Percentiles rank a stretch among this genome's conserved stretches.
phyloP scores from a whole-genome alignment of 2,113 vertebrate genomes.

The rat (Rattus norvegicus) region DNA sequence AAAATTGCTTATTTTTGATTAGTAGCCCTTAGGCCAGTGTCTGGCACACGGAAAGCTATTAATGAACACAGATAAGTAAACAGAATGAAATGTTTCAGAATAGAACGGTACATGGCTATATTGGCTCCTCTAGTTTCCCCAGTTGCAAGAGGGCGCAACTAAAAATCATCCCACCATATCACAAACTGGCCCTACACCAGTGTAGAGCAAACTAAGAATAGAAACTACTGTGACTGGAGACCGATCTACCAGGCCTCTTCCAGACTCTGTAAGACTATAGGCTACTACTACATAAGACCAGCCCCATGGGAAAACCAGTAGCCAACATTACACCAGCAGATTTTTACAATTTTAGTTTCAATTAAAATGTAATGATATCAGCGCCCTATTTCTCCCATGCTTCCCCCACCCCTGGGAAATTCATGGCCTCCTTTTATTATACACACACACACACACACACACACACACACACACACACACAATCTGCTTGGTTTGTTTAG shows the following conservation, averaged over 20 bases:
- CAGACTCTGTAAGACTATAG: neutral
- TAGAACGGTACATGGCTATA: constrained; percentile 4
- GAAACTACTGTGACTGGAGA: neutral
- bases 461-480: neutral
- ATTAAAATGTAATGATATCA: neutral
- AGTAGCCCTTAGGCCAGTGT: neutral
- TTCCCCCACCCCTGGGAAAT: no score
- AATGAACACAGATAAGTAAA: neutral
- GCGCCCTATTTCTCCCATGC: neutral
- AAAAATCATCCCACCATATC: constrained; percentile 31
- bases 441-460: neutral
- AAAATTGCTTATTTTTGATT: neutral
- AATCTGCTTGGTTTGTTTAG: neutral
- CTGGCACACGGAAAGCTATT: neutral
- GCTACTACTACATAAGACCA: neutral
- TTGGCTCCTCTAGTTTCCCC: constrained; percentile 16
- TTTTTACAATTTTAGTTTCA: neutral
- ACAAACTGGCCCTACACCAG: neutral
- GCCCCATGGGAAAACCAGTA: neutral
- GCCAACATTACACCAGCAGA: neutral
- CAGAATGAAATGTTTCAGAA: neutral
- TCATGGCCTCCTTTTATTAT: neutral
- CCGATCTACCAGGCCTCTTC: neutral
- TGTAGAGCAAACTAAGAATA: constrained; percentile 40
- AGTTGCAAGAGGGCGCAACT: constrained; percentile 24